Base-by-base conservation (phyloP, 2,113 vertebrate species). In the Lichenostomus cassidix region DNA sequence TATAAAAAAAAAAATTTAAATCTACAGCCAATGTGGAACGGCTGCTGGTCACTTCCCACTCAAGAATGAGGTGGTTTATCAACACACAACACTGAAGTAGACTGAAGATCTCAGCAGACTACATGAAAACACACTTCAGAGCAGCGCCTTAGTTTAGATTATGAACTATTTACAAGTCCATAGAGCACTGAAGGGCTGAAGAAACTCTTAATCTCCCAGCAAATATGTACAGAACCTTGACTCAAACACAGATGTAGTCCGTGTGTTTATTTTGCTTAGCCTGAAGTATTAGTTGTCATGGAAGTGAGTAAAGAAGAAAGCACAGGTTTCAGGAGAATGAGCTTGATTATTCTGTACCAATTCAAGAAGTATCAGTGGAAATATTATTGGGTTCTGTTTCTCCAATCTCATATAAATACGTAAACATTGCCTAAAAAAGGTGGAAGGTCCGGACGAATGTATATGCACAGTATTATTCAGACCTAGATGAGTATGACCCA, bases 391-490 rank as follows among this genome's bases (percentile, higher is more conserved):
- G 31, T 28, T 68, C 77, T 12, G 7, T 2, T 41, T 24, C 42
- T 27, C 23, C 28, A 41, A 1, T 28, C 49, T 23, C 56, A 79
- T 0, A 55, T 13, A 77, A 53, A 58, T 2, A 23, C 8, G 9
- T 7, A 15, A 0, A 12, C 0, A 0, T 9, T 49, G 29, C 49
- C 35, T 73, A 58, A 59, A 65, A 82, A 55, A 0, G 3, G 44
- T 17, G 12, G 41, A 60, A 75, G 22, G 15, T 50, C 46, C 46
- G 1, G 2, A 60, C 8, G 49, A 63, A 63, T 0, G 9, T 3
- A 22, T 5, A 35, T 0, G 2, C 24, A 35, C 7, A 5, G 23
- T 2, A 39, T 10, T 23, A 29, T 0, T 12, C 22, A 49, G 22
- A 46, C 5, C 11, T 13, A 64, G 14, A 29, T 2, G 29, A 1